Conservation (phyloP, 2,888 invertebrate species). For the Congeria kusceri region DNA sequence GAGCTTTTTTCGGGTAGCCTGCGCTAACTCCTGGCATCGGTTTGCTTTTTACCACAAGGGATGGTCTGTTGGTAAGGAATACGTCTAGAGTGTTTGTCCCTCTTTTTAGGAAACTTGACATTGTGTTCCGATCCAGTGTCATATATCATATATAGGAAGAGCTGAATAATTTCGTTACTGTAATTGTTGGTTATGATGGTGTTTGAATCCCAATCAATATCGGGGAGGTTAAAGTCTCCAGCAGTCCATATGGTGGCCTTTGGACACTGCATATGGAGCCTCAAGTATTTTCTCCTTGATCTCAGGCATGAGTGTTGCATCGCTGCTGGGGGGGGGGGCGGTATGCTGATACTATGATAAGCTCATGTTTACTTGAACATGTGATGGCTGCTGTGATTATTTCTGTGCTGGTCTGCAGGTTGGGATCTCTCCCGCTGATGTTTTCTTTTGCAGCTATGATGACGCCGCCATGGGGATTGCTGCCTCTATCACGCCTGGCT, state of each 20-base stretch:
- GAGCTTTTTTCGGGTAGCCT: constrained; percentile 12
- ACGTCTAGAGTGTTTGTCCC: constrained; percentile 21
- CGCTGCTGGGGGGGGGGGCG: constrained; percentile 23
- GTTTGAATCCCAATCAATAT: neutral
- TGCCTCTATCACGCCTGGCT: neutral
- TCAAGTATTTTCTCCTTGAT: neutral
- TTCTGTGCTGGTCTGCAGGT: neutral
- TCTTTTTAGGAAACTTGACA: constrained; percentile 30
- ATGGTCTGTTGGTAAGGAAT: constrained; percentile 45
- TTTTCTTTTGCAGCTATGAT: too few species aligned
- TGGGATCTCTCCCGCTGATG: too few species aligned
- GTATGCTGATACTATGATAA: neutral
- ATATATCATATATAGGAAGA: constrained; percentile 20
- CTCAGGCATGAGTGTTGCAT: constrained; percentile 6
- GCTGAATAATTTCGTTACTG: constrained; percentile 16
- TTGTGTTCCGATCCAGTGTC: constrained; percentile 29
- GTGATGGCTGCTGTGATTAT: constrained; percentile 4
- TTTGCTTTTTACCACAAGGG: constrained; percentile 13
- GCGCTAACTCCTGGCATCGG: constrained; percentile 17
- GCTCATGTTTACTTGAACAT: neutral
- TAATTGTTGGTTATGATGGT: constrained; percentile 1
- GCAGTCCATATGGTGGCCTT: constrained; percentile 30
- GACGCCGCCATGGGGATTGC: too few species aligned
- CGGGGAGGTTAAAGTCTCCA: constrained; percentile 8
- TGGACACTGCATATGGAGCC: constrained; percentile 18